Percentiles rank a stretch among this genome's conserved stretches.
Evolutionary conservation across 2,113 vertebrate genomes (phyloP).

Genomic region (Emydura subglobosa): DNA sequence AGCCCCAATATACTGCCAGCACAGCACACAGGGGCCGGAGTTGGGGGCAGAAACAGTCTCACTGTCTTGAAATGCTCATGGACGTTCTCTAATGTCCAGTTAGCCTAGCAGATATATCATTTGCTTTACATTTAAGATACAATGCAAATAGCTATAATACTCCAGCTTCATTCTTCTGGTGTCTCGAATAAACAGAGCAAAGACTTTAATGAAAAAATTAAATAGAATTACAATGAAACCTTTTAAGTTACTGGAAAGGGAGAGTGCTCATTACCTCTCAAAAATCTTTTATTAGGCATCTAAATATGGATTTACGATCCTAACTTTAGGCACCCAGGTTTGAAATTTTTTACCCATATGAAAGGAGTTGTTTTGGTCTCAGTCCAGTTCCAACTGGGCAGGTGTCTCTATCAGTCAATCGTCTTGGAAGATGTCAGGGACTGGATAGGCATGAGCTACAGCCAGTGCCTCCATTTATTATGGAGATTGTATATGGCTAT

Average conservation of each 20-base stretch:
- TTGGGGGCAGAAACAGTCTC: too few relatives aligned
- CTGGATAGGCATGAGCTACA: background rate
- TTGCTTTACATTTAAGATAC: conserved; percentile 15
- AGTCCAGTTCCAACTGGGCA: background rate
- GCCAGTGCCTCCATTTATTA: background rate
- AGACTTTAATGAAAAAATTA: background rate
- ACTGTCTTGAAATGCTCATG: background rate
- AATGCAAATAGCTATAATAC: conserved; percentile 23
- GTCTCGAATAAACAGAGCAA: background rate
- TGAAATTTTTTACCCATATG: background rate
- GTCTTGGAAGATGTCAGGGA: background rate
- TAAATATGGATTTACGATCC: background rate
- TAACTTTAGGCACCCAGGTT: background rate
- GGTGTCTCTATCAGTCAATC: background rate
- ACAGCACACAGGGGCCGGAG: too few relatives aligned
- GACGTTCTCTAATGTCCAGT: background rate
- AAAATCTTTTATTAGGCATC: background rate
- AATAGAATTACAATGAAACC: background rate
- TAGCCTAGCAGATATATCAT: conserved; percentile 1
- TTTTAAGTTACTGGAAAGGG: background rate
- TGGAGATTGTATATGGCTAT: background rate
- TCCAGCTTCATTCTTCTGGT: background rate
- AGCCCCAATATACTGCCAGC: background rate
- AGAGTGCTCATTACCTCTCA: background rate
- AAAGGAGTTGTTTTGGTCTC: background rate